A percentile compares a stretch with the other conserved stretches of the same genome.
phyloP scores from a whole-genome alignment of 2,797 vertebrate genomes.

The Arctocebus calabarensis region DNA sequence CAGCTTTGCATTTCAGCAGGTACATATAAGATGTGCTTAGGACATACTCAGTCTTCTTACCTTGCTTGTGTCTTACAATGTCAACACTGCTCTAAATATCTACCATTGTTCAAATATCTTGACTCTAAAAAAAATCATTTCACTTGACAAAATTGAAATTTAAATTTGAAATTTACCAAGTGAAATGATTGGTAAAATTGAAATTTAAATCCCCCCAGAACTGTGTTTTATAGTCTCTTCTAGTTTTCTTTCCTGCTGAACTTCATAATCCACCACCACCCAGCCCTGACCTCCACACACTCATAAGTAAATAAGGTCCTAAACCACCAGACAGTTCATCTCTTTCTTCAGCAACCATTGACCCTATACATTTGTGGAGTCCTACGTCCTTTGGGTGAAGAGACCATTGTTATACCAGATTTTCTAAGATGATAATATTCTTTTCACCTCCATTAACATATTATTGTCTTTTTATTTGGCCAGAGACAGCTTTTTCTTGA shows the following conservation, averaged over 20 bases:
- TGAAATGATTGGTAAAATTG: too few relatives aligned
- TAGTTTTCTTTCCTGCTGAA: not conserved
- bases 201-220: not conserved
- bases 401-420: not conserved
- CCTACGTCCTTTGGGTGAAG: not conserved
- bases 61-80: not conserved
- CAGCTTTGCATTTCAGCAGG: not conserved
- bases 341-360: not conserved
- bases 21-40: too few relatives aligned
- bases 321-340: too few relatives aligned
- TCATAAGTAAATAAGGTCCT: not conserved
- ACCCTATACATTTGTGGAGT: not conserved
- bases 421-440: not conserved
- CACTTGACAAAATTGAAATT: not conserved
- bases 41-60: not conserved
- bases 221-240: not conserved
- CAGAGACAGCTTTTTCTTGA: not conserved
- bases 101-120: not conserved
- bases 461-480: not conserved
- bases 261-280: not conserved
- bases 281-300: not conserved
- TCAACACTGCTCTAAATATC: not conserved
- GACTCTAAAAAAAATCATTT: not conserved
- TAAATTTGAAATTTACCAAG: too few relatives aligned
- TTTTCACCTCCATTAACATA: not conserved